Conservation (phyloP, 2,797 vertebrate genomes). For the Dendrocincla fuliginosa region DNA sequence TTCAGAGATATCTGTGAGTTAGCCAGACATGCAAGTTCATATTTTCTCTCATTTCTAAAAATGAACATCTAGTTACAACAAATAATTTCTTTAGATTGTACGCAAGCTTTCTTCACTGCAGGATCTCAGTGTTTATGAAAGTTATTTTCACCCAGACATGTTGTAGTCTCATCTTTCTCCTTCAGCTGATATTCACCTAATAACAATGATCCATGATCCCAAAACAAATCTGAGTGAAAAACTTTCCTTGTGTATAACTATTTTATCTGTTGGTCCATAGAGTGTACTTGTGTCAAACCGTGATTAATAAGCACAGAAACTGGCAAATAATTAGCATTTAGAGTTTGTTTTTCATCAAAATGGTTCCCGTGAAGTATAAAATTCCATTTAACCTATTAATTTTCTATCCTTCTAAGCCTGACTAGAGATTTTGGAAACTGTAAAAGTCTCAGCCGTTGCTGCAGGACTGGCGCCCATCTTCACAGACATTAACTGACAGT, state of each 20-base stretch:
- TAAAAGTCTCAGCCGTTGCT: background rate
- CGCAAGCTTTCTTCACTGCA: background rate
- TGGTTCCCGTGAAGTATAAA: background rate
- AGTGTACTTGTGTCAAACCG: background rate
- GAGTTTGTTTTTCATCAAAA: background rate
- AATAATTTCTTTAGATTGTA: background rate
- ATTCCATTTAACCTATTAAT: background rate
- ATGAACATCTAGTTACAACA: background rate
- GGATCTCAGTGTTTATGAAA: background rate
- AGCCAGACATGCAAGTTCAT: background rate
- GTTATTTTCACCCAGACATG: background rate
- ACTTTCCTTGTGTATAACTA: background rate
- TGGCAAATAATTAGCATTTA: background rate
- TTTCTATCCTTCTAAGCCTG: background rate
- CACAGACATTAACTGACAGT: background rate
- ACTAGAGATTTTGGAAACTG: background rate
- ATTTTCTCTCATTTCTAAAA: background rate
- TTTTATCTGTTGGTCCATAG: background rate
- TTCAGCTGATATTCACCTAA: background rate
- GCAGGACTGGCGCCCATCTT: background rate
- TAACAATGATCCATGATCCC: background rate
- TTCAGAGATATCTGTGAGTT: background rate
- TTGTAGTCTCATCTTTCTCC: background rate
- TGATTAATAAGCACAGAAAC: background rate
- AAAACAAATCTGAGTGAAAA: background rate